Conservation (phyloP, 2,113 vertebrate species). For the Tenebrosternarchus preto region DNA sequence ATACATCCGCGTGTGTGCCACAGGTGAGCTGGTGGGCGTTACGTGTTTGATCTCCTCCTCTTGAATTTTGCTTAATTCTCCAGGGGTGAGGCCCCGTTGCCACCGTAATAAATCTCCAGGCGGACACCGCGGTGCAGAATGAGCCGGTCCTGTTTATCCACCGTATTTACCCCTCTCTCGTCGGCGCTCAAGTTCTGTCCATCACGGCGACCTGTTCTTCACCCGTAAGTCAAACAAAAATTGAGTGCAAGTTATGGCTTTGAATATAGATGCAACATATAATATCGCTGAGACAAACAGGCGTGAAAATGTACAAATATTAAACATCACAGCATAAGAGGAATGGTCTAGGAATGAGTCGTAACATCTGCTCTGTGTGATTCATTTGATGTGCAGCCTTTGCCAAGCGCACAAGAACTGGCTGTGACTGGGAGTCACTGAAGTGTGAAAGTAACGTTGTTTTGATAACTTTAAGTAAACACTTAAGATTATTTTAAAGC, state of each 20-base stretch:
- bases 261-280: too few species aligned
- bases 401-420: neutral
- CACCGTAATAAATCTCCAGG: constrained; percentile 36
- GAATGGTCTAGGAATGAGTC: neutral
- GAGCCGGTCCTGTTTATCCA: neutral
- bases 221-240: neutral
- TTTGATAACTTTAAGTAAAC: too few species aligned
- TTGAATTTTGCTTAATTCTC: too few species aligned
- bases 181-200: constrained; percentile 16
- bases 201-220: neutral
- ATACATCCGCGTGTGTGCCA: too few species aligned
- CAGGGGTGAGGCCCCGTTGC: constrained; percentile 25
- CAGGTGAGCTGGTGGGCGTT: too few species aligned
- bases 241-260: too few species aligned
- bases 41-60: too few species aligned
- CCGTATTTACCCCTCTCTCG: too few species aligned
- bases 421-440: neutral
- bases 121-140: constrained; percentile 23
- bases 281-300: too few species aligned
- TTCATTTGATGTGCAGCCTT: neutral
- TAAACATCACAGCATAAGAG: neutral
- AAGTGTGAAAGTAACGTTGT: neutral
- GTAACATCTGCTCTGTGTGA: neutral
- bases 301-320: neutral
- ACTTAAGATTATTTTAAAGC: too few species aligned